Percentiles rank a stretch among this genome's conserved stretches.
Conservation (phyloP, 2,797 vertebrate genomes). For the Hipposideros larvatus region DNA sequence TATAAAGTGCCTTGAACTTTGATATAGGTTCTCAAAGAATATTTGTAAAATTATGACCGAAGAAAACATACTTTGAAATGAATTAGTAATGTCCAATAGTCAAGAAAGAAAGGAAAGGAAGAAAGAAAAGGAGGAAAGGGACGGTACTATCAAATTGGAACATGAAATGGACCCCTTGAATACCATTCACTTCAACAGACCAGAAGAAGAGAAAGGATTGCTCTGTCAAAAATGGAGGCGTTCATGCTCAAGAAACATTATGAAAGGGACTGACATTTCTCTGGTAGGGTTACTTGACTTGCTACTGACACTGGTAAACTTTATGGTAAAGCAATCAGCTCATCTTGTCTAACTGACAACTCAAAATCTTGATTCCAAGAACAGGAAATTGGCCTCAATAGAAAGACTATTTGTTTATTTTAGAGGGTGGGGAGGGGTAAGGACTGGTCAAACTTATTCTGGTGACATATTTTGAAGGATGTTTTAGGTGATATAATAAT, state of each 20-base stretch:
- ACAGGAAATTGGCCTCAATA: constrained; percentile 28
- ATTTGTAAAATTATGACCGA: constrained; percentile 17
- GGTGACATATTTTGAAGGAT: neutral
- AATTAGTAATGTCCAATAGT: constrained; percentile 4
- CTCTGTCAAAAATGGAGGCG: neutral
- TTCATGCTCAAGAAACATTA: neutral
- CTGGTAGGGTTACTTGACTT: neutral
- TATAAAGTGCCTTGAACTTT: neutral
- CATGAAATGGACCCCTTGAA: neutral
- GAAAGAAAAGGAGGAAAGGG: neutral
- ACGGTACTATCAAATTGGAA: neutral
- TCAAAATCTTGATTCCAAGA: constrained; percentile 51
- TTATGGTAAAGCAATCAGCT: neutral
- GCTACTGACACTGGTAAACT: neutral
- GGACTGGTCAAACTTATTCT: neutral
- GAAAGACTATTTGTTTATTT: constrained; percentile 54
- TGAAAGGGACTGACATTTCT: neutral
- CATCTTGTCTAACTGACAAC: neutral
- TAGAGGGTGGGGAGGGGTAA: neutral
- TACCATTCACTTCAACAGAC: neutral
- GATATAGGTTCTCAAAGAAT: neutral
- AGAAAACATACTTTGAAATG: constrained; percentile 42
- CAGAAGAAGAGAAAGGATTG: neutral
- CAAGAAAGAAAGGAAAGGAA: neutral
- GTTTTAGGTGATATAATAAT: constrained; percentile 33